Conservation (phyloP, 92 coral and sea anemone genomes). For the Porites lobata region DNA sequence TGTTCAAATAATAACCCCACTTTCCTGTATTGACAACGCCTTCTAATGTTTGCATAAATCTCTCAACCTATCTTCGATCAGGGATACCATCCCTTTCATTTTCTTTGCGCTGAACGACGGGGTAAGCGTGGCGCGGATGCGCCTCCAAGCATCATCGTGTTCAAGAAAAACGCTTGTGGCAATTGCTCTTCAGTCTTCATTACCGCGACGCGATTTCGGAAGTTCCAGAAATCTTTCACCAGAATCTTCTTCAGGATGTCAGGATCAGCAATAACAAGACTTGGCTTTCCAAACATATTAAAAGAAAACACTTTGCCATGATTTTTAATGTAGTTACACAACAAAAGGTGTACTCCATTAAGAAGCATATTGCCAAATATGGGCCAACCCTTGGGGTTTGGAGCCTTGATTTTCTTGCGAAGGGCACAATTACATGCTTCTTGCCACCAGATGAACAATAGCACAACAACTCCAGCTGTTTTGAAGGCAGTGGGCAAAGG, state of each 20-base stretch:
- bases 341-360: conserved; percentile 67
- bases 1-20: too few species aligned
- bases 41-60: too few species aligned
- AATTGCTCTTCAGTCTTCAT: not conserved
- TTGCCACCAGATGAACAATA: not conserved
- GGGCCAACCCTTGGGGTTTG: conserved; percentile 70
- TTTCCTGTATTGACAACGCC: too few species aligned
- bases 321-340: conserved; percentile 65
- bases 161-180: conserved; percentile 43
- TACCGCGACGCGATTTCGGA: conserved; percentile 52
- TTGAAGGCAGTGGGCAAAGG: not conserved
- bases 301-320: conserved; percentile 79
- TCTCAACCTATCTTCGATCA: too few species aligned
- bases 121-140: conserved; percentile 66
- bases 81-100: conserved; percentile 64
- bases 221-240: conserved; percentile 80
- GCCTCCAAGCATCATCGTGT: conserved; percentile 71
- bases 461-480: not conserved
- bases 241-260: conserved; percentile 78
- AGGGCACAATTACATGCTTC: conserved; percentile 8
- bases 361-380: conserved; percentile 71
- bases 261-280: conserved; percentile 75
- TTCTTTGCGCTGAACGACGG: conserved; percentile 75
- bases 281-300: conserved; percentile 51
- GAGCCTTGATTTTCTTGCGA: conserved; percentile 60